Evolutionary conservation across 2,113 vertebrate genomes (phyloP), one percentile per base, ranked within the genome.

Genomic region (Xiphophorus maculatus): DNA sequence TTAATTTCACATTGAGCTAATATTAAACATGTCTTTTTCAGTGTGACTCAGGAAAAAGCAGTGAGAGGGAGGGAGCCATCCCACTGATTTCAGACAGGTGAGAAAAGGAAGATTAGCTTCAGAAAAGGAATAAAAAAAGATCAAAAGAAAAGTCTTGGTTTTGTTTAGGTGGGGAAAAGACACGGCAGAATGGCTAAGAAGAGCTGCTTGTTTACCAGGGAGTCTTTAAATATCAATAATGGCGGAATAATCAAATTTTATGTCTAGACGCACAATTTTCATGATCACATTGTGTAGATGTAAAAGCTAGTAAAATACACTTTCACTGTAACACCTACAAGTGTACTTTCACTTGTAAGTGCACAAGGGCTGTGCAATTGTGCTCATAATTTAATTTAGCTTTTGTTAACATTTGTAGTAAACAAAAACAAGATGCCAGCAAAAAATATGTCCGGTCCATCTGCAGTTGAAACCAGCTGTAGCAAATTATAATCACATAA

Each of bases 1-100:
- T 3, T 44, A 44, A 63, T 33, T 17, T 64, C 19, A 35, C 7
- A 25, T 22, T 51, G 15, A 32, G 44, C 10, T 32, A 69, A 69
- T 51, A 33, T 29, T 62, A 42, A 28, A 17, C 25, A 62, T 42
- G 22, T 15, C 10, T 35, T 70, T n/a, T 44, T 44, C 42, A 4
- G 42, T 44, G 15, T 17, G 14, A 27, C 5, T 62, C 3, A 28
- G 12, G 14, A 29, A 30, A 19, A 30, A 4, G 58, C 51, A 37
- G 29, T 61, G 44, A 71, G 42, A 69, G 22, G 74, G 13, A 10
- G 33, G 30, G 66, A 71, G 58, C 54, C 67, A 74, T 51, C 79
- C 13, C 44, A 62, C 60, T 70, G 77, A 27, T 70, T 67, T 28
- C 3, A 71, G 40, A 32, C 35, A 35, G 58, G 9, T 51, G 42